These are phyloP conservation scores for Chaetops frenatus DNA, from an alignment of 2,113 vertebrate species.

Conservation along the genomic window DNA sequence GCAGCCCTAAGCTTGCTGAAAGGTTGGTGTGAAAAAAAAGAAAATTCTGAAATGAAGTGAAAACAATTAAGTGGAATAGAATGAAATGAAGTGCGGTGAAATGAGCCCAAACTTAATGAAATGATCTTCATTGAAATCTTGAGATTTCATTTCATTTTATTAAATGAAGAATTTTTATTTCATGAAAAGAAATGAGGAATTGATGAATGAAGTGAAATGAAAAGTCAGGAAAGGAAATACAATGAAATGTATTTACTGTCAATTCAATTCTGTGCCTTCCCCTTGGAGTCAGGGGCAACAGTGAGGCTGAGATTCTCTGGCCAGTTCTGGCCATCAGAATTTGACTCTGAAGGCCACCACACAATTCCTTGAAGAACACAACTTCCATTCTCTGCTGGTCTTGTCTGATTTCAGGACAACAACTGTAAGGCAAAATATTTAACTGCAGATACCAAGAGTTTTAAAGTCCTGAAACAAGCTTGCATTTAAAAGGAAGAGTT, in stretches of 20 bases:
- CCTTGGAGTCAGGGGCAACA: neutral
- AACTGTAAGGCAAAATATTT: neutral
- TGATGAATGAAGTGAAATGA: neutral
- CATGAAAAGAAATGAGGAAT: neutral
- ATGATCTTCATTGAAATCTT: neutral
- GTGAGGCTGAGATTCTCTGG: neutral
- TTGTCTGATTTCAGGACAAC: neutral
- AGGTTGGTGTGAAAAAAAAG: neutral
- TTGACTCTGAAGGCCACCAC: neutral
- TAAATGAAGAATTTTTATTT: neutral
- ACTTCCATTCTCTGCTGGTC: neutral
- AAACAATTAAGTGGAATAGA: neutral
- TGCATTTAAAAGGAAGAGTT: conserved; percentile 49
- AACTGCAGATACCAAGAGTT: neutral
- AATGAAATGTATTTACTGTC: neutral
- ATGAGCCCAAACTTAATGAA: neutral
- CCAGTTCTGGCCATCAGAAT: neutral
- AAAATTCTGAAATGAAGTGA: neutral
- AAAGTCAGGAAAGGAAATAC: neutral
- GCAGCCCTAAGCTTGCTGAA: neutral
- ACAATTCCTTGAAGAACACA: neutral
- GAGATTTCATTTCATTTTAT: neutral
- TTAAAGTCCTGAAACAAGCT: conserved; percentile 13
- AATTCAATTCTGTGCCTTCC: neutral
- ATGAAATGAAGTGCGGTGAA: neutral